Base-by-base conservation (phyloP, 2,888 invertebrate genomes). In the Punctoribates punctum region DNA sequence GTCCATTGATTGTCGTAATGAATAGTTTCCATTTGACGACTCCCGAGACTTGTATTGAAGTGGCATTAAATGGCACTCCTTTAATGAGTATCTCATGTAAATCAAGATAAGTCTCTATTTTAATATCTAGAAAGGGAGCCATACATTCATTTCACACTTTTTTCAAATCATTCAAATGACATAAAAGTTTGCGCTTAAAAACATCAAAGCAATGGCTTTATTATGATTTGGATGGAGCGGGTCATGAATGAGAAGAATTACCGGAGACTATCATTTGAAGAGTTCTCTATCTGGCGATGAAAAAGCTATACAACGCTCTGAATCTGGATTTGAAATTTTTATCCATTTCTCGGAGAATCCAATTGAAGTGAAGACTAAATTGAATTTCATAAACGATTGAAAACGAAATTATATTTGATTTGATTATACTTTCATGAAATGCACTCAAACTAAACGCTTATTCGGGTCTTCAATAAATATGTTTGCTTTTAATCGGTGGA, bases 51-150 rank as follows among this genome's bases (percentile, higher is more conserved):
- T 15, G n/a, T 20, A 34, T 54, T 20, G 54, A 17, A 23, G 15
- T 38, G 42, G 38, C 20, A 23, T 42, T 38, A 70, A 70, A 70
- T 70, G 70, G 38, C 70, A 70, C 42, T 70, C n/a, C 20, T 42
- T 42, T 70, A 70, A 70, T 70, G 70, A 46, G n/a, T 46, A 70
- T 70, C 38, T 70, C 20, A 70, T 70, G 70, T 70, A 70, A 70
- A 70, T 70, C 42, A 65, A 65, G 65, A 42, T 70, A 42, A 42
- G 46, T 15, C 42, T 46, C 70, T 42, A 70, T 70, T 70, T 70
- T 70, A 42, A 70, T 70, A 20, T 70, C 42, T 34, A 70, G 34
- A 65, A 42, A 42, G 70, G 70, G 70, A 70, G 23, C 70, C 70
- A 70, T 70, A 20, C 20, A 29, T 42, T 70, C 65, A 17, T n/a